A percentile compares a stretch with the other conserved stretches of the same genome.
Conservation (phyloP, 2,888 invertebrate genomes). For the Dromius quadrimaculatus region DNA sequence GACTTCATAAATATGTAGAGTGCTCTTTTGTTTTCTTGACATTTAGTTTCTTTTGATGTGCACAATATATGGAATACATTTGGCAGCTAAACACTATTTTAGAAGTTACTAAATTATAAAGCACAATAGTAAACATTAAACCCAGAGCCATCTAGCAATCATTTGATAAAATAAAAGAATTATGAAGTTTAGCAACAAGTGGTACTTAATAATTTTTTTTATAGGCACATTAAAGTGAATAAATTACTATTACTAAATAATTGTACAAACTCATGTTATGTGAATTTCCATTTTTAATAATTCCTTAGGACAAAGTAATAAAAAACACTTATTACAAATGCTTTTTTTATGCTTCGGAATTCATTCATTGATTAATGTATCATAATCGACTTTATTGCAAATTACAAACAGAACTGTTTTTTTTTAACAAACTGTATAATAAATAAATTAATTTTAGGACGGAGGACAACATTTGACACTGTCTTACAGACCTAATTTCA, state of each 20-base stretch:
- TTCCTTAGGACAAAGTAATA: slow-evolving; percentile 11
- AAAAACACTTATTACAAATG: slow-evolving; percentile 14
- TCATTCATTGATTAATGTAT: too few species aligned
- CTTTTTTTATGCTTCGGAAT: too few species aligned
- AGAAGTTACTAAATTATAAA: slow-evolving; percentile 39
- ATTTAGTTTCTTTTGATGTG: slow-evolving; percentile 37
- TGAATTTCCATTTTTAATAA: slow-evolving; percentile 8
- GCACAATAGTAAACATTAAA: slow-evolving; percentile 34
- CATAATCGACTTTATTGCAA: too few species aligned
- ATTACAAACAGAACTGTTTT: too few species aligned
- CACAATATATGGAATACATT: slow-evolving; percentile 35
- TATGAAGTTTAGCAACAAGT: too few species aligned
- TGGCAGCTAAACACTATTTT: slow-evolving; percentile 33
- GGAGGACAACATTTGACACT: not conserved
- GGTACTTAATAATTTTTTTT: too few species aligned
- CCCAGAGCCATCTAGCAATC: slow-evolving; percentile 11
- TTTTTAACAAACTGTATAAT: too few species aligned
- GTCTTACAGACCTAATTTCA: not conserved
- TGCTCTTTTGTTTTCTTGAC: slow-evolving; percentile 39
- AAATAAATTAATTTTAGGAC: slow-evolving; percentile 2
- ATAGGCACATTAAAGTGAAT: too few species aligned
- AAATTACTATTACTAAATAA: slow-evolving; percentile 16
- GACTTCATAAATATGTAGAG: slow-evolving; percentile 40
- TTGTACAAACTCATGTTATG: slow-evolving; percentile 23
- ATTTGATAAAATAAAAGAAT: too few species aligned